A percentile compares a stretch with the other conserved stretches of the same genome.
Conservation (phyloP, 2,113 vertebrate species). For the Platysteira castanea region DNA sequence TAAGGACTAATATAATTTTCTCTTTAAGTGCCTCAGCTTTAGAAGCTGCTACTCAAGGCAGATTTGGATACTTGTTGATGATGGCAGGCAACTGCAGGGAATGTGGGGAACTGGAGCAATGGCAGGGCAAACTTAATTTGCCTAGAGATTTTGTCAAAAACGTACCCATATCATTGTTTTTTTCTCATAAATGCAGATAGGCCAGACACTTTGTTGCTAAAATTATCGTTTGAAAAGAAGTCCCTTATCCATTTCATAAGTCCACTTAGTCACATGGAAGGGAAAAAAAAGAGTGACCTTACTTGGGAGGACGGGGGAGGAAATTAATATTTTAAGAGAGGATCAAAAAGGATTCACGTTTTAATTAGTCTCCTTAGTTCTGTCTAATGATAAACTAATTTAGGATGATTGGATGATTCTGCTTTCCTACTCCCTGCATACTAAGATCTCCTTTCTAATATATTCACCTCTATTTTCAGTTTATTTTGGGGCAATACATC, state of each 20-base stretch:
- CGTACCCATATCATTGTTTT: not conserved
- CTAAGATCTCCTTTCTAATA: not conserved
- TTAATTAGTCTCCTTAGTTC: not conserved
- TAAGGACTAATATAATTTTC: not conserved
- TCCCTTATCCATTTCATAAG: not conserved
- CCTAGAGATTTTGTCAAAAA: not conserved
- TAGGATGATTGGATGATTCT: not conserved
- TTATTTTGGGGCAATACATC: not conserved
- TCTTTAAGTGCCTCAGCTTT: not conserved
- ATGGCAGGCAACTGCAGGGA: not conserved
- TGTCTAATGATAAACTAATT: not conserved
- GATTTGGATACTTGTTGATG: not conserved
- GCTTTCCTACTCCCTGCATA: not conserved
- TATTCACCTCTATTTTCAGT: not conserved
- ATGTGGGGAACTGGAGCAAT: not conserved
- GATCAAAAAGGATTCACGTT: not conserved
- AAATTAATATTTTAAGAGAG: not conserved
- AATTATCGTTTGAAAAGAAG: not conserved
- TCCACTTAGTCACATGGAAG: not conserved
- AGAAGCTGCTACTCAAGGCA: not conserved
- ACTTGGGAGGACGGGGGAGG: fast-evolving
- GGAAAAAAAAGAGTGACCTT: not conserved
- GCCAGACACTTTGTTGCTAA: not conserved
- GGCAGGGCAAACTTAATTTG: not conserved
- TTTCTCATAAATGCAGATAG: not conserved